Evolutionary conservation across 2,113 vertebrate genomes (phyloP).

Genomic region (Coturnix japonica): DNA sequence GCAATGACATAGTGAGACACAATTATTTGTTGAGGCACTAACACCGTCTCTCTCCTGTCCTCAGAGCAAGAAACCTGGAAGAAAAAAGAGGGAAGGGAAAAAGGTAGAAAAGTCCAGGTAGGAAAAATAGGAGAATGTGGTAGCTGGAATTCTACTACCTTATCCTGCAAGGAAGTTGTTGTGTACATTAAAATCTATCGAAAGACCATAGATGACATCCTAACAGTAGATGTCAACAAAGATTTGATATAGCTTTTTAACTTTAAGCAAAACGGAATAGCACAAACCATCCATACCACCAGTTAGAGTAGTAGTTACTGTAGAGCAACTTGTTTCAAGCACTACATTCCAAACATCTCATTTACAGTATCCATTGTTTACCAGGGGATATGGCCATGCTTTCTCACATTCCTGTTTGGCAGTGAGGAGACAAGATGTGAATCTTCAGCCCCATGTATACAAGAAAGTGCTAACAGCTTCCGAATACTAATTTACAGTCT

Average conservation of each 20-base stretch:
- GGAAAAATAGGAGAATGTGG: background rate
- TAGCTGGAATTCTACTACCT: background rate
- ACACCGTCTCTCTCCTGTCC: background rate
- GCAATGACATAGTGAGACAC: background rate
- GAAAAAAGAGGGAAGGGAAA: background rate
- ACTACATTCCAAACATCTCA: background rate
- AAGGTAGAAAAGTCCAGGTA: background rate
- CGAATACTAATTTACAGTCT: background rate
- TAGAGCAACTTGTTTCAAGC: background rate
- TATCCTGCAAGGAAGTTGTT: background rate
- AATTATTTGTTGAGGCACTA: background rate
- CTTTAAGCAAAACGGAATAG: background rate
- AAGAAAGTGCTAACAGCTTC: background rate
- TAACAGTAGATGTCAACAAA: background rate
- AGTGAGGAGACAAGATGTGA: background rate
- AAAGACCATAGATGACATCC: background rate
- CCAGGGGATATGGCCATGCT: background rate
- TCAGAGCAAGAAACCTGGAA: background rate
- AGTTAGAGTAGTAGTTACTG: background rate
- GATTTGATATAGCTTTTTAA: background rate
- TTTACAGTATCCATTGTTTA: background rate
- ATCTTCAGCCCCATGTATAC: background rate
- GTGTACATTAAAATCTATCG: background rate
- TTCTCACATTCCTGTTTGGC: background rate
- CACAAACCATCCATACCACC: background rate